Conservation (phyloP, 2,888 invertebrate genomes). For the Drosophila pegasa region DNA sequence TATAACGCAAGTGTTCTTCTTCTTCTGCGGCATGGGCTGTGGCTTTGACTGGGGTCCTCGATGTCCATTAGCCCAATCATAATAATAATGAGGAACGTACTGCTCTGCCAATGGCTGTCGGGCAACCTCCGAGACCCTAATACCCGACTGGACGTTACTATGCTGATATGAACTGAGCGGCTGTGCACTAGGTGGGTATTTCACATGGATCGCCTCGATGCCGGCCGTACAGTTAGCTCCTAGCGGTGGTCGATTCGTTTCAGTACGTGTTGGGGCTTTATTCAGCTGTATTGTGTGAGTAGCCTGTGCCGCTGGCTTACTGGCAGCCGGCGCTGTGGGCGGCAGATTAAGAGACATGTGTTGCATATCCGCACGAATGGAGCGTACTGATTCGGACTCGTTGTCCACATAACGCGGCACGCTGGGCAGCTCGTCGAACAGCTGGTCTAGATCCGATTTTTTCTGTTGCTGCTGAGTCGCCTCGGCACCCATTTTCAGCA, state of each 20-base stretch:
- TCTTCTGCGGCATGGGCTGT: constrained; percentile 24
- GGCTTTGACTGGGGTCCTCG: constrained; percentile 4
- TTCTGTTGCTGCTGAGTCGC: background rate
- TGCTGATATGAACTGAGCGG: constrained; percentile 17
- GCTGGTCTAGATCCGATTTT: constrained; percentile 50
- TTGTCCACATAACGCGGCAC: constrained; percentile 51
- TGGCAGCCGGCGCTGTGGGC: background rate
- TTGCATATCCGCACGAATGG: constrained; percentile 28
- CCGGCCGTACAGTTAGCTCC: background rate
- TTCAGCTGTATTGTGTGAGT: background rate
- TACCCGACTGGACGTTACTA: constrained; percentile 7
- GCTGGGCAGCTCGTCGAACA: constrained; percentile 61
- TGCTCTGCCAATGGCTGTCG: background rate
- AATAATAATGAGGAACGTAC: constrained; percentile 16
- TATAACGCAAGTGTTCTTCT: constrained; percentile 46
- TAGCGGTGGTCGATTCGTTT: too few species aligned
- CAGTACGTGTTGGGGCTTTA: background rate
- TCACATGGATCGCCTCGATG: background rate
- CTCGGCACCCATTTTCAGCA: constrained; percentile 22
- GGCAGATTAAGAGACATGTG: constrained; percentile 22
- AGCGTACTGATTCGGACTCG: constrained; percentile 19
- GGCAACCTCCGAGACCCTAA: constrained; percentile 5
- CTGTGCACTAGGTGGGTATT: constrained; percentile 14
- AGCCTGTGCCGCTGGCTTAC: background rate
- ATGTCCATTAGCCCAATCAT: background rate